Evolutionary conservation across 1,140 invertebrate species (phyloP), one percentile per base, ranked within the genome.

Genomic region (Dendroctonus ponderosae): DNA sequence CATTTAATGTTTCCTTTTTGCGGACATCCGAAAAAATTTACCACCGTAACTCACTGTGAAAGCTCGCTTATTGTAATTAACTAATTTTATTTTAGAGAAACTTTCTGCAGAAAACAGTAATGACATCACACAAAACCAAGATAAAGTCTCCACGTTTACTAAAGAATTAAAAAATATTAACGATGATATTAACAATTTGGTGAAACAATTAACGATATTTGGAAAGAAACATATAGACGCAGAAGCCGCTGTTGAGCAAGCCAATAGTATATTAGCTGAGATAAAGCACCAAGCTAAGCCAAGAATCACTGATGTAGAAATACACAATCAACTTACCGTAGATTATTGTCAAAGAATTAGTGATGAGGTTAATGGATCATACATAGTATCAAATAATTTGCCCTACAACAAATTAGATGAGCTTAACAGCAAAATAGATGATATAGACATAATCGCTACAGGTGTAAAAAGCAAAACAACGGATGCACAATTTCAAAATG

Each of bases 141-240:
- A 26, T 26, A 26, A 26, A 26, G 26, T 26, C 3, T 26, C 26
- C 1, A 26, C 1, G 26, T 26, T 26, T 26, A 26, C 26, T 26
- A n/a, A 26, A 11, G 49, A 60, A 11, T 38, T 62, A 9, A 52
- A 62, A 63, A 26, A 50, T 9, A n/a, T 51, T 62, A 37, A 66
- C 8, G 41, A 54, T 5, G 7, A 58, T 2, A 53, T 61, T 41
- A 42, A 58, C n/a, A 26, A 62, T 44, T 6, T 57, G 7, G 56
- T 46, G 11, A 66, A 41, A 11, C 7, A 8, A 43, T 41, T 59
- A 48, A 56, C 70, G 8, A 66, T 71, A 11, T 78, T 77, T 64
- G 75, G 74, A 15, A 75, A 72, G 39, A 69, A 69, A 37, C 71
- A 76, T 26, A 40, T 74, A 1, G 67, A 70, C 26, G 64, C 70